phyloP scores from a whole-genome alignment of 2,797 vertebrate species.

The Hippoglossus hippoglossus region DNA sequence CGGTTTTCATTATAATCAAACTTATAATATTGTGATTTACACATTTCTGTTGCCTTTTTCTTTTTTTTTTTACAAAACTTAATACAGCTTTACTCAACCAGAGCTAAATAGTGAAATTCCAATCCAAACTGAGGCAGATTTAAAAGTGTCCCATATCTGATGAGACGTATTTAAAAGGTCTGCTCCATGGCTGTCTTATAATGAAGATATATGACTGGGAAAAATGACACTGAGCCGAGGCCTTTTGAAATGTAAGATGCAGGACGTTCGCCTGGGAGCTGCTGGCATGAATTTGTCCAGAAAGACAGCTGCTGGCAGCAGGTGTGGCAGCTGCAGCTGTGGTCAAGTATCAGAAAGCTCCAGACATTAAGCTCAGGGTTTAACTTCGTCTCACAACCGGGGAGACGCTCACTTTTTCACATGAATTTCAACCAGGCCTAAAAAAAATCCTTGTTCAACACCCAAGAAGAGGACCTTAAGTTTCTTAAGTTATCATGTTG shows the following conservation, averaged over 20 bases:
- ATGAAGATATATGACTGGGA: slow-evolving; percentile 20
- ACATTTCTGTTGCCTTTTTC: background rate
- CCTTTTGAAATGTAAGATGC: slow-evolving; percentile 53
- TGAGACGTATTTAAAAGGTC: background rate
- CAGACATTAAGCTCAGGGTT: slow-evolving; percentile 30
- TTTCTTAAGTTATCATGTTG: background rate
- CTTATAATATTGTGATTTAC: too few relatives aligned
- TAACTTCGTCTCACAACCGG: slow-evolving; percentile 17
- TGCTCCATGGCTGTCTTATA: background rate
- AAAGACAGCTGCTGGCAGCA: slow-evolving; percentile 69
- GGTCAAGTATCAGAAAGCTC: slow-evolving; percentile 36
- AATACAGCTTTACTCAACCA: background rate
- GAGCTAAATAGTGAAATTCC: background rate
- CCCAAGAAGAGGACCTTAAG: too few relatives aligned
- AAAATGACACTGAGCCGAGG: slow-evolving; percentile 30
- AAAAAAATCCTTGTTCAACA: background rate
- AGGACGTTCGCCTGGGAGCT: slow-evolving; percentile 9
- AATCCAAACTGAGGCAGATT: background rate
- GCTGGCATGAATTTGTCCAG: slow-evolving; percentile 32
- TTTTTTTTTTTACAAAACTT: background rate
- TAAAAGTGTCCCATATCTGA: background rate
- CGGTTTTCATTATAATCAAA: too few relatives aligned
- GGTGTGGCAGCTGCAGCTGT: slow-evolving; percentile 73
- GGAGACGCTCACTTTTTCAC: slow-evolving; percentile 17
- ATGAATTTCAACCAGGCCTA: background rate